These are phyloP conservation scores for Bradypodion pumilum DNA, from an alignment of 2,797 vertebrate genomes.

Conservation along the genomic window DNA sequence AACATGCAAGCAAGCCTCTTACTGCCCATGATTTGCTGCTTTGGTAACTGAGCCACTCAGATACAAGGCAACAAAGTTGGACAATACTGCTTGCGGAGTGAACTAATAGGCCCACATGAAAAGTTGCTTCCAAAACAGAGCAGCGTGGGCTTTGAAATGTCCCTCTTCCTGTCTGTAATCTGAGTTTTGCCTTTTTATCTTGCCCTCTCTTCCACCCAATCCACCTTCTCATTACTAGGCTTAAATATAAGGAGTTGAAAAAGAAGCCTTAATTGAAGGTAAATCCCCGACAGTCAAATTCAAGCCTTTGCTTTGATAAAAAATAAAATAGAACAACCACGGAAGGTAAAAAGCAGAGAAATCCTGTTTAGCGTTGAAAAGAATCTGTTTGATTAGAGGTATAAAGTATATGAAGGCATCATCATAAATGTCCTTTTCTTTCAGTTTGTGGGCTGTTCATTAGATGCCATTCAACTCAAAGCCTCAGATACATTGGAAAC, in stretches of 20 bases:
- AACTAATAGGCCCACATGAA: slow-evolving; percentile 20
- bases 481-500: not conserved
- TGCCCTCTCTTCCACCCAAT: not conserved
- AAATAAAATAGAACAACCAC: slow-evolving; percentile 38
- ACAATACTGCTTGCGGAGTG: slow-evolving; percentile 10
- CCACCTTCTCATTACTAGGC: slow-evolving; percentile 24
- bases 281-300: slow-evolving; percentile 46
- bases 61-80: slow-evolving; percentile 10
- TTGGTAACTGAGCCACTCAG: not conserved
- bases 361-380: slow-evolving; percentile 44
- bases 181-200: slow-evolving; percentile 33
- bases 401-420: not conserved
- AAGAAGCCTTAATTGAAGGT: slow-evolving; percentile 52
- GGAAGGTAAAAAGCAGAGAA: slow-evolving; percentile 34
- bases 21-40: not conserved
- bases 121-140: slow-evolving; percentile 35
- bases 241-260: slow-evolving; percentile 42
- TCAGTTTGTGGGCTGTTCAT: slow-evolving; percentile 10
- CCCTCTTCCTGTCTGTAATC: not conserved
- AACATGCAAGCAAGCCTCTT: not conserved
- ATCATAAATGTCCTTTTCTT: slow-evolving; percentile 31
- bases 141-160: slow-evolving; percentile 11
- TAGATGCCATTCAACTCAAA: slow-evolving; percentile 11
- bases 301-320: slow-evolving; percentile 31
- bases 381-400: slow-evolving; percentile 37